Base-by-base conservation (phyloP, 2,797 vertebrate species). In the Helicolenus hilgendorfi region DNA sequence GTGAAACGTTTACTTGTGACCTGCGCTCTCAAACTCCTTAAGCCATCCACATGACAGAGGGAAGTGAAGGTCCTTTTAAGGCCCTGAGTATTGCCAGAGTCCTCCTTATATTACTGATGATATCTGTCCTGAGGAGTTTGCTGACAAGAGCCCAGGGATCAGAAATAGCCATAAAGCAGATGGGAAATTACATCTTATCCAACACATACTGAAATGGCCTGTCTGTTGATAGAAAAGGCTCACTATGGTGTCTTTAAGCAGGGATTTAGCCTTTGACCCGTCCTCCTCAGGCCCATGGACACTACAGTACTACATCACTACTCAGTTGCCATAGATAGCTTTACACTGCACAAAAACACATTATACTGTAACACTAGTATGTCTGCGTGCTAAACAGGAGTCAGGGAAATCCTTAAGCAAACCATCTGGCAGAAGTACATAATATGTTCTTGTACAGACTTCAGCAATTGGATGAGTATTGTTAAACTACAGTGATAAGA, bases 81-180 rank as follows among this genome's bases (percentile, higher is more conserved):
- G 96, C 92, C 90, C 84, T 94, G 92, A 95, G 96, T 94, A 96
- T 96, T 93, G 96, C 97, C 93, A 90, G 94, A 96, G 94, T 96
- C 95, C 94, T 96, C 96, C 95, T 97, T 97, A 97, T 97, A 97
- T 97, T 97, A 97, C 97, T 97, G 96, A 97, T 97, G 95, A 96
- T 97, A 97, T 97, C 96, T 96, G 94, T 94, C 90, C 96, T 88
- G 92, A 95, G 94, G 96, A 97, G 96, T 97, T 97, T 95, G 92
- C 96, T 97, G 97, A 97, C 97, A 96, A 97, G 96, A 96, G 95
- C 93, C 95, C 90, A 79, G 96, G 96, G 97, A 97, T 97, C 97
- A 96, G 95, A 96, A 97, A 96, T 94, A 95, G 93, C 96, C 94
- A 96, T 97, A 97, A 97, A 97, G 97, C 96, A 97, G 97, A 97